Evolutionary conservation across 2,113 vertebrate genomes (phyloP).

Genomic region (Microcebus jonahi): DNA sequence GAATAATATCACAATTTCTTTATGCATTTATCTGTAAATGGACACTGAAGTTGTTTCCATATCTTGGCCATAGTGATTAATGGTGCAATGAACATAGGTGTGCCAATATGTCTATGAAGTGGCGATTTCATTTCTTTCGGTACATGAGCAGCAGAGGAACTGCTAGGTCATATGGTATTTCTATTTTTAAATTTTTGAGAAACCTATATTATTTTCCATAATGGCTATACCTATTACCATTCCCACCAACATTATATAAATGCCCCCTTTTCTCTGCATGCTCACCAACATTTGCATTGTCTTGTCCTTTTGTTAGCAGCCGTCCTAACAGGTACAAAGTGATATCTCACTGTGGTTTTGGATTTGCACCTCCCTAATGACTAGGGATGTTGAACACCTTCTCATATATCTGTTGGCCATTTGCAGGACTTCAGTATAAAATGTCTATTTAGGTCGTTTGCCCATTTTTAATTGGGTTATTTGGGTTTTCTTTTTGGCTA

Average conservation of each 20-base stretch:
- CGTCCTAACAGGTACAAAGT: neutral
- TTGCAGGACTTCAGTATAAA: neutral
- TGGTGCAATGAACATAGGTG: neutral
- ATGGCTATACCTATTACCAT: neutral
- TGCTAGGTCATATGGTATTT: neutral
- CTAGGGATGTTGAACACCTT: neutral
- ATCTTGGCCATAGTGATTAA: neutral
- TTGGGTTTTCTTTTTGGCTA: neutral
- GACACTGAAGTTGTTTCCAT: neutral
- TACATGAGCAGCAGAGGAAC: neutral
- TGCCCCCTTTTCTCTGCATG: neutral
- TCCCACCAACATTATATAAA: neutral
- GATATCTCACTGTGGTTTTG: neutral
- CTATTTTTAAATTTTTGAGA: neutral
- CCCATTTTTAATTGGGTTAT: neutral
- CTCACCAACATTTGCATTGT: neutral
- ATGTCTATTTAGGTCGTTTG: neutral
- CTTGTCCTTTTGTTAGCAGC: neutral
- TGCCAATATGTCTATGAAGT: neutral
- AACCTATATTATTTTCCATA: neutral
- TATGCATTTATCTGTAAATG: neutral
- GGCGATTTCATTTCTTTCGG: neutral
- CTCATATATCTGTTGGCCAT: neutral
- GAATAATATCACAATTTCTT: neutral
- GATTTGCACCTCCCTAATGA: neutral